Evolutionary conservation across 1,140 invertebrate genomes (phyloP).

Genomic region (Phymastichus coffea): DNA sequence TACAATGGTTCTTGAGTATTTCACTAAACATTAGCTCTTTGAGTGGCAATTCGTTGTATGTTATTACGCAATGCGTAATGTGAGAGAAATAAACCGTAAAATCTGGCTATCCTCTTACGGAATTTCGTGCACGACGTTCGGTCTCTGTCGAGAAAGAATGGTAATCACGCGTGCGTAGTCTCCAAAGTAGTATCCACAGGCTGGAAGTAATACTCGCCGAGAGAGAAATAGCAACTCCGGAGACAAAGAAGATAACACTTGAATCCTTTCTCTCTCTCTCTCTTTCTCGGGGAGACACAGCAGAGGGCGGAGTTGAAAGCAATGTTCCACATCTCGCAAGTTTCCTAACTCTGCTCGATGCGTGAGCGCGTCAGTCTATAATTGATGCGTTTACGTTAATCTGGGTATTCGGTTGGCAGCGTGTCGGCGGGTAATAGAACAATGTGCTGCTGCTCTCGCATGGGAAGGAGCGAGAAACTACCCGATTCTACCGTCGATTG

Average conservation of each 20-base stretch:
- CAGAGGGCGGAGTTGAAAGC: conserved; percentile 26
- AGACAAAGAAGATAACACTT: conserved; percentile 9
- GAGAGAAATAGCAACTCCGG: conserved; percentile 21
- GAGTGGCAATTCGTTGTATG: too few relatives aligned
- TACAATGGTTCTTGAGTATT: too few relatives aligned
- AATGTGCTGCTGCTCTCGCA: conserved; percentile 4
- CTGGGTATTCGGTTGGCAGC: conserved; percentile 15
- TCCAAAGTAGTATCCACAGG: conserved; percentile 7
- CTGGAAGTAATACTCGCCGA: conserved; percentile 18
- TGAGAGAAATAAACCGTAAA: too few relatives aligned
- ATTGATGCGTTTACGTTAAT: conserved; percentile 30
- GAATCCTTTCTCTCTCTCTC: background rate
- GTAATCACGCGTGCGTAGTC: conserved; percentile 2
- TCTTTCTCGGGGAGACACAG: background rate
- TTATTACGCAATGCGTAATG: too few relatives aligned
- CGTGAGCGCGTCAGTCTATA: conserved; percentile 21
- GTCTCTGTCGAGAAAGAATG: too few relatives aligned
- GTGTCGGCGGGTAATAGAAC: conserved; percentile 12
- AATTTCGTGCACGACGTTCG: too few relatives aligned
- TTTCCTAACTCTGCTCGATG: conserved; percentile 19
- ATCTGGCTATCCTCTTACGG: too few relatives aligned
- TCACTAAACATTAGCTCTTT: too few relatives aligned
- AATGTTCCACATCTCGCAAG: conserved; percentile 26
- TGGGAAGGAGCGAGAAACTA: too few relatives aligned
- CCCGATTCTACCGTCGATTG: conserved; percentile 11